Conservation (phyloP, 1,140 invertebrate genomes). For the Nixonia krombeini region DNA sequence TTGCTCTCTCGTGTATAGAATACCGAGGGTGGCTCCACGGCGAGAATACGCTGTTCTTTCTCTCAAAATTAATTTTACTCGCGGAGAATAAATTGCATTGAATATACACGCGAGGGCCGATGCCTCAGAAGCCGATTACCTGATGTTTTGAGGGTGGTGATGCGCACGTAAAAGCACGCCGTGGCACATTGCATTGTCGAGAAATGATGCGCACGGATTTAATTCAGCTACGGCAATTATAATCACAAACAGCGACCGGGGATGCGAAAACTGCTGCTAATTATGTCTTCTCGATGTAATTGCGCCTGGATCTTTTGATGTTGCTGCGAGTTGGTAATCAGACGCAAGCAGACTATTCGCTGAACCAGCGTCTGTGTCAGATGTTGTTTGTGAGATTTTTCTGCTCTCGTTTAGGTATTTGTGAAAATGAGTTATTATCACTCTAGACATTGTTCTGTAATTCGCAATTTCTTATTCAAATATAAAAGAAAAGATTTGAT, state of each 20-base stretch:
- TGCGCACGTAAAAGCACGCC: not conserved
- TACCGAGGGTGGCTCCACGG: conserved; percentile 25
- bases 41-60: conserved; percentile 30
- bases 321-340: no score
- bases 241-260: not conserved
- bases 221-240: not conserved
- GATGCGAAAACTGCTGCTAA: not conserved
- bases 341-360: no score
- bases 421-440: no score
- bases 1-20: conserved; percentile 41
- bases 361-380: no score
- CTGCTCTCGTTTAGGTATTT: no score
- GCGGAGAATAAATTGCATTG: conserved; percentile 38
- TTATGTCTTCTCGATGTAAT: not conserved
- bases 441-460: no score
- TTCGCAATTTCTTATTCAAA: no score
- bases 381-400: no score
- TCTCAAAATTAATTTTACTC: conserved; percentile 48
- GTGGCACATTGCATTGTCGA: not conserved
- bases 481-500: not conserved
- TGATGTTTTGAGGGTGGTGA: conserved; percentile 11
- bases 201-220: conserved; percentile 8
- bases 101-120: conserved; percentile 29
- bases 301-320: no score
- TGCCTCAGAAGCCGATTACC: conserved; percentile 38